Percentiles rank a stretch among this genome's conserved stretches.
Evolutionary conservation across 2,888 invertebrate genomes (phyloP).

Genomic region (Caenorhabditis sp.): DNA sequence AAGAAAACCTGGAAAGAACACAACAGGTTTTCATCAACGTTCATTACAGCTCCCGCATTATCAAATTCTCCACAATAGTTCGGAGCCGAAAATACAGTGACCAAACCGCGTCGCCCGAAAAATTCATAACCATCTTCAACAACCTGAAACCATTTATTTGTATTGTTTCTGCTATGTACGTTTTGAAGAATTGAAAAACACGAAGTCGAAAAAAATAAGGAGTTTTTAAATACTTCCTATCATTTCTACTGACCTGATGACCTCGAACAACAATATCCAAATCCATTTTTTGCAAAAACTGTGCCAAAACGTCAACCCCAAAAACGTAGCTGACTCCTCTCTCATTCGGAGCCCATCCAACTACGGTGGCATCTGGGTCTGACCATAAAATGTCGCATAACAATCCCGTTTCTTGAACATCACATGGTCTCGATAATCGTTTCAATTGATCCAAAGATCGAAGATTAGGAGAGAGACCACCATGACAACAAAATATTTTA

Average conservation of each 20-base stretch:
- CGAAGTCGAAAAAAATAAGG: too few species aligned
- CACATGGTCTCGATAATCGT: conserved; percentile 64
- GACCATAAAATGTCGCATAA: conserved; percentile 68
- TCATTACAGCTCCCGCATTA: conserved; percentile 76
- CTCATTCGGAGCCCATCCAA: conserved; percentile 68
- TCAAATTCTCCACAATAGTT: conserved; percentile 76
- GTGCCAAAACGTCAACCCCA: conserved; percentile 64
- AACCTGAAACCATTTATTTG: conserved; percentile 50
- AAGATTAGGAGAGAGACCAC: conserved; percentile 66
- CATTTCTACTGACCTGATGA: conserved; percentile 55
- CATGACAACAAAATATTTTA: conserved; percentile 68
- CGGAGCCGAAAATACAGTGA: conserved; percentile 76
- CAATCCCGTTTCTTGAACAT: conserved; percentile 67
- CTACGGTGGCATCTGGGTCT: conserved; percentile 64
- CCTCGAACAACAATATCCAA: conserved; percentile 68
- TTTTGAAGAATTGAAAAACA: neutral
- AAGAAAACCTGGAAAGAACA: conserved; percentile 61
- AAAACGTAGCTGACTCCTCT: conserved; percentile 67
- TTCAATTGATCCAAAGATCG: conserved; percentile 66
- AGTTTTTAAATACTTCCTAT: too few species aligned
- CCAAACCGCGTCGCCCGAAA: conserved; percentile 71
- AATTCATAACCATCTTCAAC: conserved; percentile 67
- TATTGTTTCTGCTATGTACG: neutral
- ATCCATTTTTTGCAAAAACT: conserved; percentile 67
- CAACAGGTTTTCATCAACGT: conserved; percentile 68